A percentile compares a stretch with the other conserved stretches of the same genome.
Evolutionary conservation across 2,888 invertebrate genomes (phyloP).

Genomic region (Spisula subtruncata): DNA sequence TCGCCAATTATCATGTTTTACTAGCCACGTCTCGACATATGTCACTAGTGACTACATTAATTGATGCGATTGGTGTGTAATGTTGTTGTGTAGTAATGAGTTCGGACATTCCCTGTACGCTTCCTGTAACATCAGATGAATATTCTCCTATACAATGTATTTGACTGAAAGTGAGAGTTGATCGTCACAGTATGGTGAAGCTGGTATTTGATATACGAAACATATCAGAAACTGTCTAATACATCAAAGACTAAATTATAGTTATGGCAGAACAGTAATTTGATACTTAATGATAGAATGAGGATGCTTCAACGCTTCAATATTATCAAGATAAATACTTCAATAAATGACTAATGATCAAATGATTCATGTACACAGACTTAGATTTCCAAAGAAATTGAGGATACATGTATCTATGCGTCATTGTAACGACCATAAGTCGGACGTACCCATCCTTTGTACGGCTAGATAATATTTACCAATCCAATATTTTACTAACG

Average conservation of each 20-base stretch:
- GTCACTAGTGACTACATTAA: no score
- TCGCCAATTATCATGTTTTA: no score
- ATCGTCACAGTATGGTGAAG: slow-evolving; percentile 8
- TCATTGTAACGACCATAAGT: background rate
- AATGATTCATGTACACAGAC: background rate
- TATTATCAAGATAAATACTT: background rate
- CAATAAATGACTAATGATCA: background rate
- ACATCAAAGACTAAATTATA: slow-evolving; percentile 2
- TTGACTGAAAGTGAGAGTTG: background rate
- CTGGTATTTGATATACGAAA: background rate
- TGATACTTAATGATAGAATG: slow-evolving; percentile 13
- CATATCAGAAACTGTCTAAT: slow-evolving; percentile 20
- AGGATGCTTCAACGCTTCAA: background rate
- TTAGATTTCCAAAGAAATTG: background rate
- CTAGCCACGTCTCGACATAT: background rate
- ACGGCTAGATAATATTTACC: no score
- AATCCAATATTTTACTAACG: no score
- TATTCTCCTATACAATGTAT: background rate
- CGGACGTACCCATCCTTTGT: background rate
- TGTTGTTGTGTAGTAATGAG: no score
- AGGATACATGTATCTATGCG: background rate
- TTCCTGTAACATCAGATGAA: background rate
- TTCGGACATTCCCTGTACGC: background rate
- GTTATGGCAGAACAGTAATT: background rate
- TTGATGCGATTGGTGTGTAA: no score